Evolutionary conservation across 1,140 invertebrate genomes (phyloP).

Genomic region (Drosophila subpulchrella): DNA sequence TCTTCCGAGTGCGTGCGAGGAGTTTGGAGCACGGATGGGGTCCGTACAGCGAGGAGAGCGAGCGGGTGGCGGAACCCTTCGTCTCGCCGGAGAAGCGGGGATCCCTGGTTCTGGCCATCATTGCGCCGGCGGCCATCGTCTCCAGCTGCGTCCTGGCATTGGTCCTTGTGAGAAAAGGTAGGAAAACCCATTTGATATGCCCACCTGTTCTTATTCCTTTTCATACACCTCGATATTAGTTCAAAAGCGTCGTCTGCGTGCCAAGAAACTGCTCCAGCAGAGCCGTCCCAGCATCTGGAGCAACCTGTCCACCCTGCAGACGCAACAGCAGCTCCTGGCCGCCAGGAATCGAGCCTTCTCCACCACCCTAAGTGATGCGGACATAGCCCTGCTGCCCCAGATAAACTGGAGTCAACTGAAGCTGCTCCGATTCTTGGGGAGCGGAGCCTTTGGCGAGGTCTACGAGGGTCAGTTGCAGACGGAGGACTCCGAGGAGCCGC

Average conservation of each 20-base stretch:
- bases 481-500: conserved; percentile 86
- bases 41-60: conserved; percentile 87
- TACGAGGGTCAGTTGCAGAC: conserved; percentile 93
- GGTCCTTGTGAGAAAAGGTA: conserved; percentile 85
- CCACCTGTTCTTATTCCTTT: too few relatives aligned
- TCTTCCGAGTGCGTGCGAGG: conserved; percentile 91
- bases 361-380: conserved; percentile 89
- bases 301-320: conserved; percentile 94
- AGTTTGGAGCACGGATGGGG: conserved; percentile 93
- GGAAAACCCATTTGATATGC: not conserved
- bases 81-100: conserved; percentile 79
- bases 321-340: conserved; percentile 87
- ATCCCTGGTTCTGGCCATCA: conserved; percentile 86
- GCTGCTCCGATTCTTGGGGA: conserved; percentile 94
- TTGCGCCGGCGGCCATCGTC: conserved; percentile 85
- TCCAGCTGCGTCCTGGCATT: conserved; percentile 83
- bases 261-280: conserved; percentile 78
- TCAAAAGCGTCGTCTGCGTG: conserved; percentile 63
- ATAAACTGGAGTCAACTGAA: conserved; percentile 92
- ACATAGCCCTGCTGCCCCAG: conserved; percentile 92
- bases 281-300: conserved; percentile 86
- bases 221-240: conserved; percentile 4
- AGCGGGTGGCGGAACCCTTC: conserved; percentile 85
- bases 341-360: conserved; percentile 89
- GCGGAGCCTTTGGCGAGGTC: conserved; percentile 98